Base-by-base conservation (phyloP, 2,797 vertebrate genomes). In the Ispidina lecontei region DNA sequence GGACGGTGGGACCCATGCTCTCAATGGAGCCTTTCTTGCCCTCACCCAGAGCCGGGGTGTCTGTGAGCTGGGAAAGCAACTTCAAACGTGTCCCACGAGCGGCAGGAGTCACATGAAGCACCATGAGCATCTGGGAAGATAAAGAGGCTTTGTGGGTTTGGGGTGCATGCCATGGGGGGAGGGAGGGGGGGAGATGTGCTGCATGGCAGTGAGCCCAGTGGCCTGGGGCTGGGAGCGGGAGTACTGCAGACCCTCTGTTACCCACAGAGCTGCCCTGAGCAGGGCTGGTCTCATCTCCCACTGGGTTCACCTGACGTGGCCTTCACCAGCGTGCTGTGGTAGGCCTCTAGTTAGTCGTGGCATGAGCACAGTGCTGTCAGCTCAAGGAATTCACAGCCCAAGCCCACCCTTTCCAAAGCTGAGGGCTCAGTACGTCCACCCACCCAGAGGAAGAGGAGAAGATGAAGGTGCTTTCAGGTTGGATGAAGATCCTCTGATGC, bases 61-160 rank as follows among this genome's bases (percentile, higher is more conserved):
- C 87, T 1, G 2, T 2, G 4, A 4, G 2, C 35, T 68, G 93
- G 65, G 80, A 92, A 88, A 56, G 28, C n/a, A 49, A 23, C 80
- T 69, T 92, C 87, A 89, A 72, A 87, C 2, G 10, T 18, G 39
- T 72, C 82, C 59, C 84, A 80, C 7, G 10, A 12, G 87, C 4
- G 7, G 39, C 6, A 1, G 52, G 67, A 13, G 83, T 96, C 96
- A 95, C 94, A 94, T 93, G 96, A 62, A 84, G 49, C 70, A 15
- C 64, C 56, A 4, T 4, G 14, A 55, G 70, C 1, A 3, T 39
- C 41, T 23, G 0, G 7, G 71, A 65, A 23, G 28, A 94, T 46
- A 95, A 95, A 87, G 77, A 15, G 47, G 80, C 87, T 85, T 94
- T 95, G 91, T 95, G 68, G 65, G 78, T 43, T 23, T 1, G 3